Base-by-base conservation (phyloP, 2,888 invertebrate species). In the Acrobasis consociella region DNA sequence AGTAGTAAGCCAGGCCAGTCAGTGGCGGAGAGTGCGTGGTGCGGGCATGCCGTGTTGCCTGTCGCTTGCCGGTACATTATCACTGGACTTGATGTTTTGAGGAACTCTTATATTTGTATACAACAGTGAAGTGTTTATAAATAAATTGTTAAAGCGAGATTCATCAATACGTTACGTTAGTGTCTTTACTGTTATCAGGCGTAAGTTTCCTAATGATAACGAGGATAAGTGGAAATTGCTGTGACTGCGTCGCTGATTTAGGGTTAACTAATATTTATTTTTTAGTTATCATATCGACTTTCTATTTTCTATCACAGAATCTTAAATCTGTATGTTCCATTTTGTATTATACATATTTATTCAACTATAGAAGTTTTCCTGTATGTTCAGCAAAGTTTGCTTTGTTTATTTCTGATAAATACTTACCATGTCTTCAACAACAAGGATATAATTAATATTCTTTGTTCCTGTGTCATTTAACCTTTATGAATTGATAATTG, bases 161-260 rank as follows among this genome's bases (percentile, higher is more conserved):
- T 71, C 66, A 73, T 73, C 73, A 66, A 75, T 69, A 69, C 63
- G 64, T 66, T 63, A 17, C 60, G 31, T 52, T 62, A 55, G 67
- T 66, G 74, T 70, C 58, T 49, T 53, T 75, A 72, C 76, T 80
- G 75, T 66, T 76, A 75, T 78, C 70, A 74, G 55, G 70, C 69
- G 83, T 85, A 87, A 87, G 86, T 87, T 81, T 77, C 67, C 69
- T 76, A 79, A 82, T 86, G 85, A 85, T 87, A 86, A 85, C 81
- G 79, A 73, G 77, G 77, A 83, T 86, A 81, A 84, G 88, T 89
- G 90, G 87, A 87, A 85, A 82, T 83, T 82, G 82, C 74, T 83
- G 78, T 84, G 85, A 85, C 86, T 85, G 75, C 82, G 81, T 84
- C 81, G 85, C 82, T 78, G 82, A 76, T 77, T 73, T 75, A 60